Conservation (phyloP, 2,113 vertebrate genomes). For the Dolichallabes microphthalmus region DNA sequence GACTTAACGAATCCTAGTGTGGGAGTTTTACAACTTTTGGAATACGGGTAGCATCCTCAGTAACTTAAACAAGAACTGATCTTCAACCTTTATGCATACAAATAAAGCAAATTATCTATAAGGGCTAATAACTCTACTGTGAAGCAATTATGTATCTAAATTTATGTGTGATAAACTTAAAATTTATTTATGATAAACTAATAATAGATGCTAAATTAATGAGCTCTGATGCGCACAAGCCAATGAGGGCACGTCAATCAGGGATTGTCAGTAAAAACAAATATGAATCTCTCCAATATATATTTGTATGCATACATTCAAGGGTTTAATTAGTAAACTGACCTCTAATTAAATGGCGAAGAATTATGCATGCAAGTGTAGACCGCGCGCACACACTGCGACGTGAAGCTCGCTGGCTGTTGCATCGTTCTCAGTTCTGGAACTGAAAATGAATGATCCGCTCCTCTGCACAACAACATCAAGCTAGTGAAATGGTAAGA, state of each 20-base stretch:
- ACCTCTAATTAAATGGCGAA: neutral
- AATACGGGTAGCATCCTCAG: slow-evolving; percentile 28
- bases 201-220: neutral
- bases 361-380: neutral
- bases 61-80: neutral
- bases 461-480: neutral
- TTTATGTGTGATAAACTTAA: neutral
- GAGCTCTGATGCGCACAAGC: neutral
- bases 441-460: neutral
- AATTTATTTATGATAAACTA: neutral
- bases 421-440: neutral
- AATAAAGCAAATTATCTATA: neutral
- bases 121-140: neutral
- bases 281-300: too few species aligned
- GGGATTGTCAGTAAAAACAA: too few species aligned
- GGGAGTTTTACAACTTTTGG: neutral
- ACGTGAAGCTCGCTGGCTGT: neutral
- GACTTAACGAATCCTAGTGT: neutral
- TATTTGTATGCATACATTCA: neutral
- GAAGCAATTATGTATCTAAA: neutral
- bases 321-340: neutral
- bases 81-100: neutral
- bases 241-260: too few species aligned
- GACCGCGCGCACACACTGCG: neutral
- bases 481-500: neutral